Percentiles rank a stretch among this genome's conserved stretches.
phyloP scores from a whole-genome alignment of 2,888 invertebrate genomes.

The Uloborus plumipes region DNA sequence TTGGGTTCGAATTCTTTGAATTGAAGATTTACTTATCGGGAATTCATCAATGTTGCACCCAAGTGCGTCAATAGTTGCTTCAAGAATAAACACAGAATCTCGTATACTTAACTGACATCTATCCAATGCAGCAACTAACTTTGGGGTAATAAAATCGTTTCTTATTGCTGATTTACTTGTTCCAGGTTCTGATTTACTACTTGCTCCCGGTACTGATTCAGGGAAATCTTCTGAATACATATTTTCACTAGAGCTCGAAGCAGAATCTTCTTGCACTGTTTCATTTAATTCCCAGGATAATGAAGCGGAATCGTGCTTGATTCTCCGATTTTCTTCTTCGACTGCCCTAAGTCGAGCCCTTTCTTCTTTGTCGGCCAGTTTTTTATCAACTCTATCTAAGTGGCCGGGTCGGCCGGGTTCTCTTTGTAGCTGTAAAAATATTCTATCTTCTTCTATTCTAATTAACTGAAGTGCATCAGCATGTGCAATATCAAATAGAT shows the following conservation, averaged over 20 bases:
- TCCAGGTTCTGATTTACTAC: too few species aligned
- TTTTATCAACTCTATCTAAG: neutral
- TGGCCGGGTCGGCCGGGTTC: neutral
- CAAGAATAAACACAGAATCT: too few species aligned
- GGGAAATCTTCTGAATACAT: too few species aligned
- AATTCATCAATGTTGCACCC: too few species aligned
- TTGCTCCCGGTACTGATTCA: too few species aligned
- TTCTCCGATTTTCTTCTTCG: neutral
- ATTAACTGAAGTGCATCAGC: constrained; percentile 6
- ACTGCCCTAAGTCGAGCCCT: neutral
- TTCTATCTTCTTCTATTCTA: neutral
- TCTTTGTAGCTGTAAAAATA: neutral
- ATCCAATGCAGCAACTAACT: too few species aligned
- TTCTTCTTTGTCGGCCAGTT: neutral
- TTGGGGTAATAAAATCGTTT: too few species aligned
- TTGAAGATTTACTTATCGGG: too few species aligned
- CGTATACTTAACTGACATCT: too few species aligned
- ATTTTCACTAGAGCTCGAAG: neutral
- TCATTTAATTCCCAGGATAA: neutral
- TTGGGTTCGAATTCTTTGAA: too few species aligned
- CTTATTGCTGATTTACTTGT: too few species aligned
- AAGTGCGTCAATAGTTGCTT: too few species aligned
- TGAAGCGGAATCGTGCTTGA: neutral
- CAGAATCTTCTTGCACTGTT: neutral
- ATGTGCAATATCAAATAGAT: neutral